Evolutionary conservation across 2,888 invertebrate species (phyloP).

Genomic region (Drosophila parthenogenetica): DNA sequence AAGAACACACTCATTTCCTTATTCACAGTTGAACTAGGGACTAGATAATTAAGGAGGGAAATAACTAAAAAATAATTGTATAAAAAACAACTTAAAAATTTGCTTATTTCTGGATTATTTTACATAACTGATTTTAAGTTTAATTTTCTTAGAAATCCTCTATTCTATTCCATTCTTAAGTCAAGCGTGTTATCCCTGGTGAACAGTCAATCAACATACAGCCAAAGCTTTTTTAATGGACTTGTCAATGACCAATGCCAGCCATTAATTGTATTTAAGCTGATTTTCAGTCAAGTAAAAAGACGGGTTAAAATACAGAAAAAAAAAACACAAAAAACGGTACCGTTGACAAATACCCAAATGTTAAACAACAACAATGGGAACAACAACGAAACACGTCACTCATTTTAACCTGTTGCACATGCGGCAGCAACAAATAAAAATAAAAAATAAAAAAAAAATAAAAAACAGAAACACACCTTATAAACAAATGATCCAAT

Average conservation of each 20-base stretch:
- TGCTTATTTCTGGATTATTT: too few relatives aligned
- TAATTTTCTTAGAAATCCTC: not conserved
- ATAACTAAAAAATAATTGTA: too few relatives aligned
- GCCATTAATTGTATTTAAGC: slow-evolving; percentile 83
- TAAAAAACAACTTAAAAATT: too few relatives aligned
- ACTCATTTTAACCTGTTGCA: slow-evolving; percentile 76
- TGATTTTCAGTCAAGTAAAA: slow-evolving; percentile 65
- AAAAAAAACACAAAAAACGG: slow-evolving; percentile 36
- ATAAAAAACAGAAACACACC: slow-evolving; percentile 59
- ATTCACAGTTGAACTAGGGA: not conserved
- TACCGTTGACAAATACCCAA: slow-evolving; percentile 66
- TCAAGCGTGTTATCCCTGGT: slow-evolving; percentile 16
- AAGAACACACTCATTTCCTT: slow-evolving; percentile 6
- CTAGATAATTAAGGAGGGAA: not conserved
- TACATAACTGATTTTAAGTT: not conserved
- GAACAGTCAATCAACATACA: slow-evolving; percentile 54
- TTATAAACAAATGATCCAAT: slow-evolving; percentile 79
- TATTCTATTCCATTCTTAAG: not conserved
- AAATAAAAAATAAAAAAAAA: slow-evolving; percentile 4
- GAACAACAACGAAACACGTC: slow-evolving; percentile 41
- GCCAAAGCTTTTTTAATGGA: slow-evolving; percentile 77
- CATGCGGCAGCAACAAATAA: slow-evolving; percentile 30
- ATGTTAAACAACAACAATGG: slow-evolving; percentile 21
- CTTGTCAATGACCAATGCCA: slow-evolving; percentile 81
- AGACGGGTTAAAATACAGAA: not conserved